phyloP scores from a whole-genome alignment of 1,140 invertebrate genomes.

The Temnothorax nylanderi region DNA sequence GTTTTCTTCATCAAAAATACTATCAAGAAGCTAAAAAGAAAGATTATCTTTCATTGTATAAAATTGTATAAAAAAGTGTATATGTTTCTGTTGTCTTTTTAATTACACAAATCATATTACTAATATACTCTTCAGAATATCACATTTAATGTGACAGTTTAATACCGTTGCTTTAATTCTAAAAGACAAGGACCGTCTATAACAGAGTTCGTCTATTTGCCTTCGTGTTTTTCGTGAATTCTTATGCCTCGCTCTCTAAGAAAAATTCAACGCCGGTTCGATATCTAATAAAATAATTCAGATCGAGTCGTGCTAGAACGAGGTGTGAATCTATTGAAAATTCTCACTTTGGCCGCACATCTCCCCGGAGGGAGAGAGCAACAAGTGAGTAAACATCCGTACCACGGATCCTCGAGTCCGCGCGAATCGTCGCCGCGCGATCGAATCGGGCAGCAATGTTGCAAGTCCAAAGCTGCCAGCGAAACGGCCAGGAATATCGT shows the following conservation, averaged over 20 bases:
- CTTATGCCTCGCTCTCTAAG: neutral
- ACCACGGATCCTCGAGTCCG: constrained; percentile 40
- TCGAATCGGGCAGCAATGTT: constrained; percentile 41
- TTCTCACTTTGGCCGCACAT: constrained; percentile 5
- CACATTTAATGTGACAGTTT: neutral
- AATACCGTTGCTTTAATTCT: neutral
- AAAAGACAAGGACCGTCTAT: neutral
- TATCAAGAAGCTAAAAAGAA: neutral
- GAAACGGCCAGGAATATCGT: constrained; percentile 64
- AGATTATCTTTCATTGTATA: neutral
- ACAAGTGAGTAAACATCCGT: constrained; percentile 58
- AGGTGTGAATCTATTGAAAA: constrained; percentile 36
- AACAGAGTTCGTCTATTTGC: no score
- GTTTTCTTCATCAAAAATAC: neutral
- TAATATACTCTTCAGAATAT: neutral
- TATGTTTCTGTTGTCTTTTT: neutral
- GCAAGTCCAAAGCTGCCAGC: constrained; percentile 12
- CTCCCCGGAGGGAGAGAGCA: constrained; percentile 35
- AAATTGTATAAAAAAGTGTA: neutral
- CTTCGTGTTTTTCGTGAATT: neutral
- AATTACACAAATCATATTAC: neutral
- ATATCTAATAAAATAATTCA: constrained; percentile 39
- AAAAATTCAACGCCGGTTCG: constrained; percentile 11
- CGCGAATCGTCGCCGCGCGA: constrained; percentile 30
- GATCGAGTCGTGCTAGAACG: neutral